These are phyloP conservation scores for Dromas ardeola DNA, from an alignment of 2,113 vertebrate species.

Conservation along the genomic window DNA sequence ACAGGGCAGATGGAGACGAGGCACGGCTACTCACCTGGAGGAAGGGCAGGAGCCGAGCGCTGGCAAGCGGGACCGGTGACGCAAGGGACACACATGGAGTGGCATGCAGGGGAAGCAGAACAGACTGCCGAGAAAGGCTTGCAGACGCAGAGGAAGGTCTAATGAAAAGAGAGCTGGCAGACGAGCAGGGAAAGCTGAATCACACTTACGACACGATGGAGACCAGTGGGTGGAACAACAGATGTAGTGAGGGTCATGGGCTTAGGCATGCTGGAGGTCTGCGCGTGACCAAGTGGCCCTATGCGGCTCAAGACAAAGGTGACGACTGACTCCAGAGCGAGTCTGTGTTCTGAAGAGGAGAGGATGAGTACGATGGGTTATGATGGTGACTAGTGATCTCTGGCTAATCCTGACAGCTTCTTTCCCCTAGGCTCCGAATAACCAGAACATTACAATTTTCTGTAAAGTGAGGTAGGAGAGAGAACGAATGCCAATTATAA, in stretches of 20 bases:
- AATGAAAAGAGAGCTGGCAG: slow-evolving; percentile 10
- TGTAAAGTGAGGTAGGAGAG: background rate
- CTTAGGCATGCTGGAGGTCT: slow-evolving; percentile 46
- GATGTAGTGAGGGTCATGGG: slow-evolving; percentile 46
- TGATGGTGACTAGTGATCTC: background rate
- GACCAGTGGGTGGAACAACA: slow-evolving; percentile 54
- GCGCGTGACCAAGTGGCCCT: background rate
- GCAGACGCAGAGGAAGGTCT: background rate
- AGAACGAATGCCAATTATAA: background rate
- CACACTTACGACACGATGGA: slow-evolving; percentile 47
- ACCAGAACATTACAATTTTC: background rate
- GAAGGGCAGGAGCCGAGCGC: background rate
- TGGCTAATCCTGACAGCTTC: background rate
- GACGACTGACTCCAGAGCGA: slow-evolving; percentile 35
- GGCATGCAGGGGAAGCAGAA: background rate
- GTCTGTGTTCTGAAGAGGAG: background rate
- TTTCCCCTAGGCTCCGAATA: background rate
- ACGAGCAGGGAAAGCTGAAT: slow-evolving; percentile 25
- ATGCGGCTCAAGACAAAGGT: slow-evolving; percentile 9
- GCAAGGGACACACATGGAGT: background rate
- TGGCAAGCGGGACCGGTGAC: background rate
- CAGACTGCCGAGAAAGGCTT: background rate
- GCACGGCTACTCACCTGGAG: background rate
- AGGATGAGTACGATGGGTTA: slow-evolving; percentile 17
- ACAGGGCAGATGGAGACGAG: background rate